Evolutionary conservation across 2,888 invertebrate species (phyloP), one percentile per base, ranked within the genome.

Genomic region (Tenthredo distinguenda): DNA sequence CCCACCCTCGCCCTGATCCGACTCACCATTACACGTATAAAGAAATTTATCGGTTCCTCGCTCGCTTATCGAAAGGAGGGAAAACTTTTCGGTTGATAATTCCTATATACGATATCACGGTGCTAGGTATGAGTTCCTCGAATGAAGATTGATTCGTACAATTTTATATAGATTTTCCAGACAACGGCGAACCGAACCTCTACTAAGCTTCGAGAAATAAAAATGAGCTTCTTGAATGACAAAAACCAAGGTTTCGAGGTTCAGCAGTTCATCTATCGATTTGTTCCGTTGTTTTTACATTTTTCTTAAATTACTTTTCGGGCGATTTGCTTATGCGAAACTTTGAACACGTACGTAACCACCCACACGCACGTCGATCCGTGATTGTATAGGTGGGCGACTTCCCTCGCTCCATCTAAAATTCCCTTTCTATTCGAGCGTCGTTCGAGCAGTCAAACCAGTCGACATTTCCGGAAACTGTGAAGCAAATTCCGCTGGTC

Each of bases 401-500:
- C 72, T 74, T 74, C 72, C 72, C 72, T 55, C 50, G 55, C 34
- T 77, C n/a, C 5, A n/a, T 76, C 43, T 18, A 10, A 21, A 26
- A 43, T 76, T 47, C 76, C 76, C 76, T 47, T 76, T 43, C 76
- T 76, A 76, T 76, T 76, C 76, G 15, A 76, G 5, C 15, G 40
- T 76, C 47, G 18, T 37, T 31, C 47, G 21, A 76, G 31, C 47
- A 47, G 76, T 76, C 55, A 50, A 77, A 77, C 55, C 77, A 77
- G 34, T 77, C 77, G 34, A 50, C 77, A 77, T 77, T 77, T 77
- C 77, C 77, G 77, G 77, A 77, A 77, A 77, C n/a, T 55, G 77
- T 34, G 50, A 77, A 34, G 50, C 77, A 55, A 77, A 77, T 77
- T 77, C 77, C 55, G 55, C 55, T 77, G 34, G 55, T 50, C 77